phyloP scores from a whole-genome alignment of 1,140 invertebrate genomes.

The Drosophila lini region DNA sequence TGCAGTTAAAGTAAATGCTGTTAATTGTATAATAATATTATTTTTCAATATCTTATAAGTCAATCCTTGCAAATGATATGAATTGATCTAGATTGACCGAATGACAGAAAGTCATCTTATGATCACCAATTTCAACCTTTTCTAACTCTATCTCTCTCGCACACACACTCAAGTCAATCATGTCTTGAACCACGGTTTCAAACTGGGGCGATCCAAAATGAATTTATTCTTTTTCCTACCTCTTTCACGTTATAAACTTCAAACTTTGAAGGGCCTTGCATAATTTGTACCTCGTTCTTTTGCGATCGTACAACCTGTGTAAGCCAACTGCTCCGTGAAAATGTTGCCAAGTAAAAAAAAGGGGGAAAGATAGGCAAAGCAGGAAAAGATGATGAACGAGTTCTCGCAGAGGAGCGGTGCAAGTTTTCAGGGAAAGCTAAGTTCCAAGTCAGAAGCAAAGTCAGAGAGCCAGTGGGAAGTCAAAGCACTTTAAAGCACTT shows the following conservation, averaged over 20 bases:
- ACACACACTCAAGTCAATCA: neutral
- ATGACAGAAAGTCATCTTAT: neutral
- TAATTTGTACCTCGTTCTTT: slow-evolving; percentile 41
- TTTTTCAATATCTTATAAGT: neutral
- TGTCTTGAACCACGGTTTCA: neutral
- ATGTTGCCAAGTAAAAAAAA: neutral
- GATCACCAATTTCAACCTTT: neutral
- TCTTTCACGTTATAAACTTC: slow-evolving; percentile 23
- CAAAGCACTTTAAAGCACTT: slow-evolving; percentile 78
- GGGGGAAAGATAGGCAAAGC: slow-evolving; percentile 41
- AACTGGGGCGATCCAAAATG: neutral
- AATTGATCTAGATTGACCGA: neutral
- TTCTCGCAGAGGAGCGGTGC: slow-evolving; percentile 13
- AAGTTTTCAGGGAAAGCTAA: slow-evolving; percentile 17
- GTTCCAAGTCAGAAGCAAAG: slow-evolving; percentile 28
- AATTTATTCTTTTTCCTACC: neutral
- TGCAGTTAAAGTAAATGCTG: neutral
- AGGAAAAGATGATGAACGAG: slow-evolving; percentile 56
- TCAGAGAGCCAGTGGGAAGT: slow-evolving; percentile 53
- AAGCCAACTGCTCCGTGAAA: slow-evolving; percentile 18
- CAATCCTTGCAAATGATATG: neutral
- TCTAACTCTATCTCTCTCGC: neutral
- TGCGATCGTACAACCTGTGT: slow-evolving; percentile 36
- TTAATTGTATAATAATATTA: too few relatives aligned
- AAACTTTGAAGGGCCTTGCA: slow-evolving; percentile 45